phyloP scores from a whole-genome alignment of 2,113 vertebrate genomes.

The Zosterops pallidus region DNA sequence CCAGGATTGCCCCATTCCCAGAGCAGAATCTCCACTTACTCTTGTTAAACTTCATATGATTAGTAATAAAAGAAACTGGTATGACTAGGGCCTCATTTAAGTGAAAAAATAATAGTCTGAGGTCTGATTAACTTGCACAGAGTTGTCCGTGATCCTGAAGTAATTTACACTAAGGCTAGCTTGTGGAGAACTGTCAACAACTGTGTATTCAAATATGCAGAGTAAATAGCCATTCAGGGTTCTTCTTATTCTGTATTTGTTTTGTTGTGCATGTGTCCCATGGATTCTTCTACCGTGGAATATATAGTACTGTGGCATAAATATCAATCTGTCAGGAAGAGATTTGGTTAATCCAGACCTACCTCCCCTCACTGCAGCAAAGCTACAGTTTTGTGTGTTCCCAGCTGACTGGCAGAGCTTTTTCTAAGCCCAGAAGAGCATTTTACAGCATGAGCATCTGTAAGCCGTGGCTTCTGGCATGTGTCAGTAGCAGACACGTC shows the following conservation, averaged over 20 bases:
- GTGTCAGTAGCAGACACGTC: background rate
- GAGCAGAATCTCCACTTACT: background rate
- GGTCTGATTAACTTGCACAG: background rate
- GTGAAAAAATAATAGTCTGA: background rate
- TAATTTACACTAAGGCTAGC: background rate
- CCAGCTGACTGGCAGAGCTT: background rate
- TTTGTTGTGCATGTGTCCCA: background rate
- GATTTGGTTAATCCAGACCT: background rate
- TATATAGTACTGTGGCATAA: background rate
- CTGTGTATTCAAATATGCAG: background rate
- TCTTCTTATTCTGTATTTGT: background rate
- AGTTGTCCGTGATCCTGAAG: background rate
- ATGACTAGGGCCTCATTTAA: background rate
- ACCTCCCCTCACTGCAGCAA: background rate
- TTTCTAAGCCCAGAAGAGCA: background rate
- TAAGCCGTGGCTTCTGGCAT: background rate
- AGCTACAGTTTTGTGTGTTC: background rate
- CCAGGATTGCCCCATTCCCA: background rate
- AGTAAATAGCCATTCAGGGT: background rate
- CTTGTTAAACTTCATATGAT: accelerated
- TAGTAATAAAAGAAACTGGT: background rate
- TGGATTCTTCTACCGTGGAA: background rate
- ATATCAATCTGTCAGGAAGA: background rate
- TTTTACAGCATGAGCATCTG: background rate
- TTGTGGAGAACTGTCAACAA: background rate